These are phyloP conservation scores for Magallana nippona DNA, from an alignment of 2,888 invertebrate species.

Conservation along the genomic window DNA sequence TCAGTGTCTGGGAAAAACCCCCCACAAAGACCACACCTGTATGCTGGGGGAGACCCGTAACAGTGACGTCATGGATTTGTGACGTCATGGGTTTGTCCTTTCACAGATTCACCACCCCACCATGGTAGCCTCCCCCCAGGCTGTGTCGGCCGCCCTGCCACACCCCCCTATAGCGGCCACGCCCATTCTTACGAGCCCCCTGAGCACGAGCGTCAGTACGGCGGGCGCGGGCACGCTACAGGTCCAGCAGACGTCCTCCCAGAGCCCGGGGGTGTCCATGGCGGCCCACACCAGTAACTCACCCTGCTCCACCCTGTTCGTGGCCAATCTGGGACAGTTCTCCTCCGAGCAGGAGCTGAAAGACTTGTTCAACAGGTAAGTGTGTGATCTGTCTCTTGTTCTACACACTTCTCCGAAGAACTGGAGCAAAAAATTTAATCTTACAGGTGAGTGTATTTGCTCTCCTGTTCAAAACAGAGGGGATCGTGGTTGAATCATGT, in stretches of 20 bases:
- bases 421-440: constrained; percentile 99
- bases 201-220: constrained; percentile 80
- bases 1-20: too few relatives aligned
- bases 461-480: too few relatives aligned
- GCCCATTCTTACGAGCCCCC: constrained; percentile 93
- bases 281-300: constrained; percentile 82
- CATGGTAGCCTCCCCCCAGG: constrained; percentile 66
- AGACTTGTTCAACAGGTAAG: constrained; percentile 98
- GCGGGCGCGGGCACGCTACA: constrained; percentile 44
- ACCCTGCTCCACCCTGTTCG: constrained; percentile 98
- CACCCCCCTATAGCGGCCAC: constrained; percentile 85
- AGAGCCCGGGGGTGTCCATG: constrained; percentile 33
- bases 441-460: constrained; percentile 76
- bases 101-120: constrained; percentile 68
- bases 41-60: constrained; percentile 12
- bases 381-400: not conserved
- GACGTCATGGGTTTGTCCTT: constrained; percentile 41
- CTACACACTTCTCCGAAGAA: constrained; percentile 93
- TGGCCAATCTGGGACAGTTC: constrained; percentile 98
- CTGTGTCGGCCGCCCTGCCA: constrained; percentile 66
- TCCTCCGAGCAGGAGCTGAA: constrained; percentile 99
- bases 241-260: constrained; percentile 32
- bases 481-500: too few relatives aligned
- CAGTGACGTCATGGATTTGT: constrained; percentile 32
- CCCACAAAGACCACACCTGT: not conserved